Evolutionary conservation across 2,797 vertebrate genomes (phyloP), one percentile per base, ranked within the genome.

Genomic region (Sebastiscus albofasciatus): DNA sequence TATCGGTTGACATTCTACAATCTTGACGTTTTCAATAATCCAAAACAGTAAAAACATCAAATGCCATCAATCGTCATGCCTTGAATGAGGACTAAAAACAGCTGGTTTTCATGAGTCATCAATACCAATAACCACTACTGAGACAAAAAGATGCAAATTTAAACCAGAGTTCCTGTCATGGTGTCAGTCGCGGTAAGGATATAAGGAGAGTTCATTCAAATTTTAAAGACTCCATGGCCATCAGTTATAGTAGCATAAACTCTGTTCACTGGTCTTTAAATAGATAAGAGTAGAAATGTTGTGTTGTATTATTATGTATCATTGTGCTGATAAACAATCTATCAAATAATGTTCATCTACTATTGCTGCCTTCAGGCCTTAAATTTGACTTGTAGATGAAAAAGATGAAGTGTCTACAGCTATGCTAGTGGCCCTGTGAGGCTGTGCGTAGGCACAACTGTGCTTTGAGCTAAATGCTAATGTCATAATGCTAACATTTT

Each of bases 11-110:
- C 2, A 24, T 9, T 65, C 24, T n/a, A 31, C 11, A 16, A 61
- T 33, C n/a, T 39, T 74, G 18, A 56, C 27, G 5, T 33, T 52
- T 54, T 54, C 14, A 64, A 9, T 64, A 4, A 73, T 54, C 14
- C 46, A 54, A 64, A 64, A 73, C 61, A 39, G 61, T 55, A 56
- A 36, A 74, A 52, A 76, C 54, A 67, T 56, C 39, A 60, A 67
- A 52, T 8, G 2, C 2, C 20, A 76, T 36, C 55, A 33, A 52
- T 11, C 24, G 12, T 24, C 9, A 31, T 60, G 12, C n/a, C 39
- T 34, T n/a, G 13, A 22, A 49, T n/a, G 46, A 42, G 33, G 52
- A 66, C 3, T 42, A 22, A 59, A 26, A 75, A 75, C 26, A 75
- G 14, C 22, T n/a, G 55, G 16, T 74, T 64, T 66, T 56, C 52